Evolutionary conservation across 2,888 invertebrate genomes (phyloP).

Genomic region (Drosophila kokeensis): DNA sequence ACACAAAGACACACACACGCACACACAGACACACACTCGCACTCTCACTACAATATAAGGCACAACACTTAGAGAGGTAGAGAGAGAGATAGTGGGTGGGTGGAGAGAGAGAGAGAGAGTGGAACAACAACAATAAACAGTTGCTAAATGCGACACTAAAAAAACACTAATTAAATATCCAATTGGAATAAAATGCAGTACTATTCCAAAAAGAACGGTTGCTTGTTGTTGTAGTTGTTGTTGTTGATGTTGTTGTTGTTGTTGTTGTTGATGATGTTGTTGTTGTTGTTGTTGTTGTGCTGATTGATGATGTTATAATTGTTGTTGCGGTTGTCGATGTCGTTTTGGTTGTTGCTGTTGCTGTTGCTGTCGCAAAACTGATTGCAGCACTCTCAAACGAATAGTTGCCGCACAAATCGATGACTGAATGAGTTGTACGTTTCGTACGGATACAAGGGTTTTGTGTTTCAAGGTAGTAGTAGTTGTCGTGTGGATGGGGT

Average conservation of each 20-base stretch:
- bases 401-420: constrained; percentile 61
- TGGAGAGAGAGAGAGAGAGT: constrained; percentile 4
- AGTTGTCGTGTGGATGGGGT: constrained; percentile 40
- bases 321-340: constrained; percentile 47
- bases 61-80: constrained; percentile 29
- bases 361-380: constrained; percentile 31
- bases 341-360: constrained; percentile 30
- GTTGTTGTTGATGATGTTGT: constrained; percentile 41
- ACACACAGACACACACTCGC: constrained; percentile 15
- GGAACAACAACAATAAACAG: constrained; percentile 44
- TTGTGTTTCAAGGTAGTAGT: constrained; percentile 24
- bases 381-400: constrained; percentile 52
- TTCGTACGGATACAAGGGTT: constrained; percentile 31
- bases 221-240: constrained; percentile 55
- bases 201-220: constrained; percentile 69
- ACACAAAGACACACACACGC: constrained; percentile 5
- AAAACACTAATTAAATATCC: constrained; percentile 57
- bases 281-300: constrained; percentile 45
- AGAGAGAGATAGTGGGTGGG: not conserved
- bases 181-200: constrained; percentile 73
- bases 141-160: constrained; percentile 47
- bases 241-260: constrained; percentile 37
- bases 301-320: constrained; percentile 25
- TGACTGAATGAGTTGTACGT: constrained; percentile 53
- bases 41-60: constrained; percentile 10